Evolutionary conservation across 2,113 vertebrate genomes (phyloP).

Genomic region (Ctenodactylus gundi): DNA sequence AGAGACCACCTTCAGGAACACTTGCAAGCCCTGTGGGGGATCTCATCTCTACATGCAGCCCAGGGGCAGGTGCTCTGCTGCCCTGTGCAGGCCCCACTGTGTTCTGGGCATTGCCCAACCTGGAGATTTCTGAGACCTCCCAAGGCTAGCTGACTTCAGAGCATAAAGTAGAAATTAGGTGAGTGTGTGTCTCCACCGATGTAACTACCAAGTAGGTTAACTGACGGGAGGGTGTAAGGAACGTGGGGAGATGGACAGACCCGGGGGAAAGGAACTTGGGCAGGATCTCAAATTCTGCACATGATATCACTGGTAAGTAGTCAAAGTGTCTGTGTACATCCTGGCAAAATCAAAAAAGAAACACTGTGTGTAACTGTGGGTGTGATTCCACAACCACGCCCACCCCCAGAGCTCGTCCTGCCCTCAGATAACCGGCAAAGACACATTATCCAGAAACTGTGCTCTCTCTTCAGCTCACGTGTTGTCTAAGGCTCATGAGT

Average conservation of each 20-base stretch:
- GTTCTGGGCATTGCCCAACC: neutral
- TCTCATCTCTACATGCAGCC: neutral
- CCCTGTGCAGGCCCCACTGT: neutral
- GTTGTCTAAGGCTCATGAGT: neutral
- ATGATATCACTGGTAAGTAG: neutral
- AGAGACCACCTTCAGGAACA: neutral
- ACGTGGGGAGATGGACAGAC: neutral
- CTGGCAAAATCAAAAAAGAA: neutral
- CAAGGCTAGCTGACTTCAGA: neutral
- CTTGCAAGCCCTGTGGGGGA: neutral
- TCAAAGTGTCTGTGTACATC: neutral
- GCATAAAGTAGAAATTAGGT: neutral
- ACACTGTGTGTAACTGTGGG: neutral
- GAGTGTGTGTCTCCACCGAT: neutral
- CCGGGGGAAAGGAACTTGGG: neutral
- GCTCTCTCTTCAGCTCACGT: neutral
- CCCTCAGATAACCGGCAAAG: accelerated
- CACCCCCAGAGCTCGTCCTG: accelerated
- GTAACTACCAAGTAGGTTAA: neutral
- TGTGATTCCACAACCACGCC: neutral
- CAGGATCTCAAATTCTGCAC: neutral
- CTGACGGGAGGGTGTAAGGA: neutral
- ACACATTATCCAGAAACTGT: neutral
- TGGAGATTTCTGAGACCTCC: neutral
- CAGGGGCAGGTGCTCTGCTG: neutral